phyloP scores from a whole-genome alignment of 1,140 invertebrate genomes.

The Dendroctonus ponderosae region DNA sequence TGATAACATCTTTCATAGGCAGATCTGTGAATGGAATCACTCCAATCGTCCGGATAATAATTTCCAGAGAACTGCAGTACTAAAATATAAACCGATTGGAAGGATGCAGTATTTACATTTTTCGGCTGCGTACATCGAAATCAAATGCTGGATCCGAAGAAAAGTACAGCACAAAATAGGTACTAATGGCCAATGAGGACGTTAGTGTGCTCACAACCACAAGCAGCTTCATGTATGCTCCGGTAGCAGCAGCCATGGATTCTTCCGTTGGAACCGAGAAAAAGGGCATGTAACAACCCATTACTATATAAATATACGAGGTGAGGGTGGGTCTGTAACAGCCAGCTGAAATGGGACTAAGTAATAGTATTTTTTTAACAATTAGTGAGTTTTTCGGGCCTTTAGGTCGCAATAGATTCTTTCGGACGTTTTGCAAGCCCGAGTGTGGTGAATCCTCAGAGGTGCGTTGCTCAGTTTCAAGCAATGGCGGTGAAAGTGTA shows the following conservation, averaged over 20 bases:
- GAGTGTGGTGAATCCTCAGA: no score
- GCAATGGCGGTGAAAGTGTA: no score
- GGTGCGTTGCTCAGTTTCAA: no score
- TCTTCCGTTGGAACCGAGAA: conserved; percentile 11
- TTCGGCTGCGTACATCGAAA: neutral
- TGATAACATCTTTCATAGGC: neutral
- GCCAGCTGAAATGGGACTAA: conserved; percentile 6
- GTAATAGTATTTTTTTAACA: neutral
- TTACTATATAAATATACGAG: conserved; percentile 13
- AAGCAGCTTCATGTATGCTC: conserved; percentile 10
- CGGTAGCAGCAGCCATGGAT: conserved; percentile 1
- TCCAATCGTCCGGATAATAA: conserved; percentile 1
- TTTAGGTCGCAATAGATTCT: neutral
- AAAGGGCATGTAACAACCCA: conserved; percentile 23
- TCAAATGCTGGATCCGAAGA: neutral
- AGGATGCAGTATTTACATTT: neutral
- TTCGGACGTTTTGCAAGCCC: neutral
- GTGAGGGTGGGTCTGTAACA: conserved; percentile 13
- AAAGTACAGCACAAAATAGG: conserved; percentile 9
- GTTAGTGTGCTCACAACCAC: neutral
- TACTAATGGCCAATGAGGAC: neutral
- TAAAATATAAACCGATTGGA: neutral
- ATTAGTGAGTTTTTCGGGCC: neutral
- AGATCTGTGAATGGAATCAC: neutral
- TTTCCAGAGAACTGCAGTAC: conserved; percentile 3